phyloP scores from a whole-genome alignment of 2,888 invertebrate species.

The Acleris holmiana region DNA sequence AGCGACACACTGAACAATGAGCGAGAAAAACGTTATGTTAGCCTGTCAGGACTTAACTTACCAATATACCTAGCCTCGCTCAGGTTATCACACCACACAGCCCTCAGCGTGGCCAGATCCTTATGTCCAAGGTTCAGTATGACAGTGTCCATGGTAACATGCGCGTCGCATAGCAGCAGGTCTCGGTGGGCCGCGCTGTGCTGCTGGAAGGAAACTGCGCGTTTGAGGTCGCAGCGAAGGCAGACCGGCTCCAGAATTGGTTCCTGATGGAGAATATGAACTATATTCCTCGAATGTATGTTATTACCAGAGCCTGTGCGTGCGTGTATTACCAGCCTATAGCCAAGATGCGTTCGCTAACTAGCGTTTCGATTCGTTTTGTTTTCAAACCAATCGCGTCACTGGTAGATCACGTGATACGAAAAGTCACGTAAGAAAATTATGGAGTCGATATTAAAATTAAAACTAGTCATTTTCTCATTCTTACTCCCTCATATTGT shows the following conservation, averaged over 20 bases:
- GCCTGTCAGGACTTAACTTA: slow-evolving; percentile 42
- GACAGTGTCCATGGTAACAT: slow-evolving; percentile 87
- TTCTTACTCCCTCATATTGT: too few species aligned
- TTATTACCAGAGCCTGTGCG: too few species aligned
- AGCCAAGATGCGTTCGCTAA: too few species aligned
- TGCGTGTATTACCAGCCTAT: too few species aligned
- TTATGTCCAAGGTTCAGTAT: slow-evolving; percentile 89
- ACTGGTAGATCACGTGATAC: too few species aligned
- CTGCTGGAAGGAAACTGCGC: slow-evolving; percentile 70
- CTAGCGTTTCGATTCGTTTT: too few species aligned
- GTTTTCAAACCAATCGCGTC: too few species aligned
- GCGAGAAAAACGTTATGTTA: neutral
- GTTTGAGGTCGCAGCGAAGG: slow-evolving; percentile 89
- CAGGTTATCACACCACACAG: slow-evolving; percentile 89
- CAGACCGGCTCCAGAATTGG: slow-evolving; percentile 90
- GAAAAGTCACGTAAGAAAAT: too few species aligned
- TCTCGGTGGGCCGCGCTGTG: slow-evolving; percentile 58
- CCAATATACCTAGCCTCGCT: slow-evolving; percentile 85
- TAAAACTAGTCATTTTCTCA: too few species aligned
- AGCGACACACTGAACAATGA: neutral
- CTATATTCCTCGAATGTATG: neutral
- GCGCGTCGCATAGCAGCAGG: slow-evolving; percentile 84
- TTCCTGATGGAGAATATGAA: slow-evolving; percentile 72
- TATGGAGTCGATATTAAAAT: too few species aligned
- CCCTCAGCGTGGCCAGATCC: slow-evolving; percentile 88